Evolutionary conservation across 2,888 invertebrate species (phyloP), one percentile per base, ranked within the genome.

Genomic region (Eilema griseolum): DNA sequence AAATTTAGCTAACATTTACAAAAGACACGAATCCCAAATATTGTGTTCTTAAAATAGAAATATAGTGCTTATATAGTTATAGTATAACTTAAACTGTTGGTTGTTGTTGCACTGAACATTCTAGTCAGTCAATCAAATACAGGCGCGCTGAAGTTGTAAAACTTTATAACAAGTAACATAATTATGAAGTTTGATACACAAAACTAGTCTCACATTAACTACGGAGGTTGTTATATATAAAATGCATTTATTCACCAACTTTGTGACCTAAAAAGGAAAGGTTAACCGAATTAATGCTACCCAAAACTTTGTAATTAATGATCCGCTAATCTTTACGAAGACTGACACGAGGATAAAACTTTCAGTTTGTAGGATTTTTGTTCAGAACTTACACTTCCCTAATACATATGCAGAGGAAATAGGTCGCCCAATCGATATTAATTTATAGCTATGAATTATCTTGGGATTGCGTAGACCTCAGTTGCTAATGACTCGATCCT

Each of bases 231-330:
- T 74, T 64, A 80, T 75, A 73, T 78, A 80, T 77, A 79, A 83
- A 81, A 83, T 83, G 82, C 83, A 85, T 85, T 84, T 82, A 83
- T 85, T 85, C 84, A 78, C 72, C 66, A 79, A 80, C 77, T 78
- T 81, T 74, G 81, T 79, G 80, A 79, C 77, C 81, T 80, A 78
- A 80, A 84, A 85, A 86, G 82, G 83, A 84, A 85, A 87, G 86
- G 83, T 87, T 88, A 86, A 87, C 87, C 83, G 86, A 84, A 87
- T 88, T 86, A 86, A 88, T 88, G 87, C 85, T 85, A 75, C 80
- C 80, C 80, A 80, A 87, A 90, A 90, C 88, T 91, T 90, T 88
- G 84, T 90, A 88, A 90, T 91, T 88, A 90, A 90, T 90, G 88
- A 88, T 88, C 83, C 86, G 83, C 86, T 90, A 89, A 90, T 90